Base-by-base conservation (phyloP, 2,888 invertebrate genomes). In the Caenorhabditis doughertyi region DNA sequence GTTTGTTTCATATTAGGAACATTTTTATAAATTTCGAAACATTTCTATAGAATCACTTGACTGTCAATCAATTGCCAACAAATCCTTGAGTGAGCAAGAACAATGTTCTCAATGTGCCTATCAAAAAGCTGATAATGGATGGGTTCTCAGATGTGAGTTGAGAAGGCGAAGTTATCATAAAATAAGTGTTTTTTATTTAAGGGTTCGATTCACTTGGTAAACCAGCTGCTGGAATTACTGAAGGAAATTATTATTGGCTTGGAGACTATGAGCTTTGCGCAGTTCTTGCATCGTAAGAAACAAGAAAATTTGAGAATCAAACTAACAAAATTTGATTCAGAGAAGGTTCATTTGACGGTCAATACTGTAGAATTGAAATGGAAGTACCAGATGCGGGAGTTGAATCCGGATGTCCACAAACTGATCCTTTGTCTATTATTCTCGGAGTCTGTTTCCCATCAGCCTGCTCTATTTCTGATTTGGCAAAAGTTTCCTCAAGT, bases 211-310 rank as follows among this genome's bases (percentile, higher is more conserved):
- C 91, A n/a, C 68, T 91, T 29, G 91, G 91, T 23, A 91, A 90
- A 70, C 87, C 89, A 35, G 91, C 92, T 2, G 88, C 91, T 8
- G 92, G 92, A 7, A 87, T 92, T 55, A 86, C 91, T 18, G 91
- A 92, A 70, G 92, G 92, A 4, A 92, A 92, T 53, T 89, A 91
- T 49, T 90, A 91, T 79, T 92, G 92, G 89, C 87, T 92, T 18
- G 92, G 92, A 13, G 91, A 92, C 39, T 92, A 90, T 71, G 92
- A 92, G 39, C 88, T 90, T 21, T 92, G 92, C 73, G 71, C 89
- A 7, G 79, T 70, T 4, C 81, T 92, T 35, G 56, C 83, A 81
- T 65, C 51, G 84, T 89, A 35, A 58, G 47, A 16, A 8, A 8
- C 2, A 18, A 8, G 18, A 13, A 39, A 39, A 2, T 18, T 51